Evolutionary conservation across 1,140 invertebrate genomes (phyloP), one percentile per base, ranked within the genome.

Genomic region (Caenorhabditis tropicalis): DNA sequence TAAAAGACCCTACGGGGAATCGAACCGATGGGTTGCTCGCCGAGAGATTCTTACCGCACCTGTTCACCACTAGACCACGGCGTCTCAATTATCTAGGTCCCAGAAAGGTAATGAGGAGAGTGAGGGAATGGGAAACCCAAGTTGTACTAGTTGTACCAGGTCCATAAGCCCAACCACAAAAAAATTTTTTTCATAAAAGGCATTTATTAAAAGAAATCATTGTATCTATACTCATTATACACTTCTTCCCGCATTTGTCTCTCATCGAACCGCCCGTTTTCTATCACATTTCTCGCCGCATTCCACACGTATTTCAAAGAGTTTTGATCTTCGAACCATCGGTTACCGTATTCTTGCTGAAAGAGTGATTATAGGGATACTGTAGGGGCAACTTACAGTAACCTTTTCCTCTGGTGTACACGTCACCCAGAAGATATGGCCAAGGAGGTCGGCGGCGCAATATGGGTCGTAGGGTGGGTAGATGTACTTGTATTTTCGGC

Each of bases 361-460:
- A 81, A 56, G 27, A 53, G 15, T 19, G 49, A 15, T 12, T 53
- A 15, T 7, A 27, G 24, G 24, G 46, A 15, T 51, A 81, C 29
- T 27, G 65, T 74, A 74, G 65, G n/a, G n/a, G n/a, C n/a, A 5
- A 56, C 79, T n/a, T 49, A 81, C 49, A 48, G 49, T 53, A 43
- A 82, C 27, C 81, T 58, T 82, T 1, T n/a, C 56, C 53, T 82
- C 81, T 19, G 81, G 81, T 1, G 53, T 82, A 46, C 81, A 82
- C 0, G 81, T 82, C 10, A 65, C 43, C 81, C 81, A 82, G 24
- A 82, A 82, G 15, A 82, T 46, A n/a, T 56, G 81, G 6, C 81
- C 81, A 7, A 82, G 56, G 19, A 82, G 81, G 29, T 82, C 81
- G 15, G 56, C 81, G 5, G 81, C 56, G 21, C 81, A 82, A 0